Evolutionary conservation across 2,113 vertebrate genomes (phyloP).

Genomic region (Centropristis striata): DNA sequence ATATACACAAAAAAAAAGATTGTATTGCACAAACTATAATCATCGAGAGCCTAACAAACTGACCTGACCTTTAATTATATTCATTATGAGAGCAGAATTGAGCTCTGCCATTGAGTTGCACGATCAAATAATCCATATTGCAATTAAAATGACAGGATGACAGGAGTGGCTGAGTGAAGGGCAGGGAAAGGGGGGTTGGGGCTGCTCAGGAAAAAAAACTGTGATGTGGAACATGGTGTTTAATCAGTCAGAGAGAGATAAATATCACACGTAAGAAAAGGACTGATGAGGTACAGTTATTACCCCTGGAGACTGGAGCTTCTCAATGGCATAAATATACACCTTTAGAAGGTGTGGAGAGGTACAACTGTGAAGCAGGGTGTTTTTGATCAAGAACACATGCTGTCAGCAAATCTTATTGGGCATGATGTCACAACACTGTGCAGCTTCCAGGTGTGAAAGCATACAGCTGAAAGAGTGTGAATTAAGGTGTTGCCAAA

Average conservation of each 20-base stretch:
- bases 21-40: neutral
- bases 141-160: constrained; percentile 46
- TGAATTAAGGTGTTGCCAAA: neutral
- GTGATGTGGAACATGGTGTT: neutral
- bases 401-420: constrained; percentile 12
- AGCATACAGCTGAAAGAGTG: neutral
- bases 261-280: neutral
- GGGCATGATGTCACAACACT: neutral
- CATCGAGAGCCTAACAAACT: neutral
- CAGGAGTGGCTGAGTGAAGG: neutral
- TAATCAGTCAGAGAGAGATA: neutral
- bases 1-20: neutral
- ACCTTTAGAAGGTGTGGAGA: constrained; percentile 1
- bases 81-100: neutral
- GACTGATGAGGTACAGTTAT: neutral
- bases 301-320: constrained; percentile 2
- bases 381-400: constrained; percentile 12
- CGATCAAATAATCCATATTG: constrained; percentile 44
- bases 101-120: constrained; percentile 14
- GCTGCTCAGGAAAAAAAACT: neutral
- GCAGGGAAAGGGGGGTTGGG: neutral
- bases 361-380: constrained; percentile 16
- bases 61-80: constrained; percentile 16
- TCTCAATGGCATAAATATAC: constrained; percentile 1
- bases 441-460: constrained; percentile 18